A percentile compares a stretch with the other conserved stretches of the same genome.
These are phyloP conservation scores for Caerostris darwini DNA, from an alignment of 1,140 invertebrate species.

Conservation along the genomic window DNA sequence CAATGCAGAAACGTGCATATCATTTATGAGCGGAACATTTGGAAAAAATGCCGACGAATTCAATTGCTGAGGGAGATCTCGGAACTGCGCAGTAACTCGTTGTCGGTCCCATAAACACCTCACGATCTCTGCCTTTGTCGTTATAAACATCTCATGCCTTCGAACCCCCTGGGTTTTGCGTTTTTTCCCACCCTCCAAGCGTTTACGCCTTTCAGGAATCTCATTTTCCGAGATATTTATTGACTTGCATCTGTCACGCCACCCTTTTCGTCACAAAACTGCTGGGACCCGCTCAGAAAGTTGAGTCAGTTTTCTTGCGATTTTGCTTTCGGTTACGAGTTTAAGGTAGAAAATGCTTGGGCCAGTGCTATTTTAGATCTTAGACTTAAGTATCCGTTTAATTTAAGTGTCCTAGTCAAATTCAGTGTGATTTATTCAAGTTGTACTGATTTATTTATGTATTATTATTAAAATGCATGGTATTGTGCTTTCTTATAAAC, in stretches of 20 bases:
- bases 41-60: conserved; percentile 19
- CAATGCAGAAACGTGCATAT: not conserved
- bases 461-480: too few relatives aligned
- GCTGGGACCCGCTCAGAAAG: not conserved
- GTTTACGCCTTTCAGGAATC: conserved; percentile 38
- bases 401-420: not conserved
- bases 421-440: too few relatives aligned
- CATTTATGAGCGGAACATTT: not conserved
- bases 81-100: conserved; percentile 20
- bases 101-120: conserved; percentile 21
- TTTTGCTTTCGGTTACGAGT: not conserved
- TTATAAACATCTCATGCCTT: conserved; percentile 34
- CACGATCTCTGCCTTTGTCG: conserved; percentile 30
- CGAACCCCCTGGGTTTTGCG: conserved; percentile 34
- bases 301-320: not conserved
- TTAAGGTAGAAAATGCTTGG: not conserved
- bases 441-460: not conserved
- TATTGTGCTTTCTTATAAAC: too few relatives aligned
- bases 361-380: not conserved
- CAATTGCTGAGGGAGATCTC: conserved; percentile 6
- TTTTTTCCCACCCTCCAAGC: conserved; percentile 7
- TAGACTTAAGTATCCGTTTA: not conserved
- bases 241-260: conserved; percentile 21
- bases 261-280: not conserved
- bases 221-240: conserved; percentile 27